Conservation (phyloP, 2,888 invertebrate genomes). For the Homarus gammarus region DNA sequence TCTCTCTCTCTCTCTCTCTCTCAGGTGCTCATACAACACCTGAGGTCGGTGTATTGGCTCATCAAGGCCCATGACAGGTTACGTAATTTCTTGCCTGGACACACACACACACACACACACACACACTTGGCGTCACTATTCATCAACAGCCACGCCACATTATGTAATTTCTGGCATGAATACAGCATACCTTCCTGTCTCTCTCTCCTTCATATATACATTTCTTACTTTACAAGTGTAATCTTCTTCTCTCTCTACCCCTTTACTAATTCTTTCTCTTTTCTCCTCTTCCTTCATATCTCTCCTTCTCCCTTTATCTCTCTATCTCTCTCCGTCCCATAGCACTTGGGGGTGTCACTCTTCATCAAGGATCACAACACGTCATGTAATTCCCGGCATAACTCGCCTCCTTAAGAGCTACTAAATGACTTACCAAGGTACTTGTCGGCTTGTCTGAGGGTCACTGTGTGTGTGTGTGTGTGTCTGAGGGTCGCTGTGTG, state of each 20-base stretch:
- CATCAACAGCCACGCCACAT: background rate
- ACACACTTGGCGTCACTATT: too few species aligned
- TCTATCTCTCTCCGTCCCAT: background rate
- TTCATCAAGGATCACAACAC: background rate
- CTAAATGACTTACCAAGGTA: background rate
- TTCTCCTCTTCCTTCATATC: background rate
- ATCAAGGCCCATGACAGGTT: too few species aligned
- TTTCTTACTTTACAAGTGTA: background rate
- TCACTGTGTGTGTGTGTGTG: too few species aligned
- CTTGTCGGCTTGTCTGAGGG: too few species aligned
- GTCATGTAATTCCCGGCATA: background rate
- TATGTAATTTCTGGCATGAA: background rate
- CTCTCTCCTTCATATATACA: background rate
- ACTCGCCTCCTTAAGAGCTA: background rate
- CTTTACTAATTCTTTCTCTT: background rate
- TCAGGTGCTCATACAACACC: too few species aligned
- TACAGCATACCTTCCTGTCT: too few species aligned
- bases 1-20: too few species aligned
- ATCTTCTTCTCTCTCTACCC: background rate
- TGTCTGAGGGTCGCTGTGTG: background rate
- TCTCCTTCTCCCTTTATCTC: background rate
- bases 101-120: too few species aligned
- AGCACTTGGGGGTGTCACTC: background rate
- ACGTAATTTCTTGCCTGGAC: too few species aligned
- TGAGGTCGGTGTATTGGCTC: too few species aligned